Evolutionary conservation across 2,797 vertebrate species (phyloP), one percentile per base, ranked within the genome.

Genomic region (Serranus cabrilla): DNA sequence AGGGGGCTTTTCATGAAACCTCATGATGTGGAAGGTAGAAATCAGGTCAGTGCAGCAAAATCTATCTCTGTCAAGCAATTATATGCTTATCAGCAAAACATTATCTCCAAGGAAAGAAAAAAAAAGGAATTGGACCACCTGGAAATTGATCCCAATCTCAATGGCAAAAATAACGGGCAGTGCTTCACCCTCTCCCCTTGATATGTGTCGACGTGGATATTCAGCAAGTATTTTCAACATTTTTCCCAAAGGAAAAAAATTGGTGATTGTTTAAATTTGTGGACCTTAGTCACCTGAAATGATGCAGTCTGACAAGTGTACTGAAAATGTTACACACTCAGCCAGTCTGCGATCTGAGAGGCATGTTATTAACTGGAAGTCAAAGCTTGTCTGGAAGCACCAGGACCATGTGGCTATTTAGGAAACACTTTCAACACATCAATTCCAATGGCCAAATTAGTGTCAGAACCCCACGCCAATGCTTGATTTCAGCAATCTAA

Each of bases 31-130:
- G 71, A 79, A 80, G 78, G 63, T 64, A 78, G 58, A 79, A 90
- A 87, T 79, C 79, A 72, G 86, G 85, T 87, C 87, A 84, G 70
- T 69, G 47, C 54, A 71, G 61, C 54, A 45, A 85, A 89, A 86
- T 89, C 86, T 83, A 71, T 83, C 67, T 85, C 74, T 65, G 40
- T 71, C 62, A 50, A 16, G 54, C 70, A 87, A 90, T 78, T 71
- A 72, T 56, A 78, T 74, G 70, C 85, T 88, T 60, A 77, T 55
- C 11, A 59, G 43, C 39, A 43, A 71, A 78, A 61, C 52, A 43
- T 42, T 39, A 43, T 39, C 39, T 27, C 25, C 27, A 27, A 74
- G 71, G 31, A 39, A 9, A 34, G 34, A 34, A 34, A 34, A 34
- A 31, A 34, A 9, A 34, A 50, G 40, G 47, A 81, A 78, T 7